phyloP scores from a whole-genome alignment of 1,140 invertebrate species.

The Pomacea maculata region DNA sequence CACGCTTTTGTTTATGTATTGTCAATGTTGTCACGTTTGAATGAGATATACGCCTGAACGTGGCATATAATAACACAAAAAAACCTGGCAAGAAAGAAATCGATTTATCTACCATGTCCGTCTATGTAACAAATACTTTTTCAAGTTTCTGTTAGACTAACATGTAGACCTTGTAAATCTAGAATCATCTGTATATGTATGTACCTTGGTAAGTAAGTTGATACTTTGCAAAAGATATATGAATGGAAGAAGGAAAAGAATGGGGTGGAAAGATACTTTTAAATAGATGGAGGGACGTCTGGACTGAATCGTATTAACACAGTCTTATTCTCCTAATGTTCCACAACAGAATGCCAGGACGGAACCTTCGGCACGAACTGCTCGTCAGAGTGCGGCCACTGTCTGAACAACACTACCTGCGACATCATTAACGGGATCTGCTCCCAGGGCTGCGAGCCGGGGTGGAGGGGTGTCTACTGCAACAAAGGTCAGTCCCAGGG shows the following conservation, averaged over 20 bases:
- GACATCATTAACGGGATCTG: slow-evolving; percentile 49
- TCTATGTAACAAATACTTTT: background rate
- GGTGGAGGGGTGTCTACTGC: slow-evolving; percentile 49
- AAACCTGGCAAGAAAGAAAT: background rate
- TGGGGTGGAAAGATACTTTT: too few species aligned
- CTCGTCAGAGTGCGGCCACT: slow-evolving; percentile 40
- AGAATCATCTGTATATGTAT: background rate
- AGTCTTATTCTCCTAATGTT: too few species aligned
- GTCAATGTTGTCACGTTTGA: background rate
- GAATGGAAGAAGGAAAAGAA: too few species aligned
- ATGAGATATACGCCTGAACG: too few species aligned
- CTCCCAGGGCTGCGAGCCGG: slow-evolving; percentile 46
- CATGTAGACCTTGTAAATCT: background rate
- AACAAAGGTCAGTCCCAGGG: slow-evolving; percentile 37
- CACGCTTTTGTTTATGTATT: background rate
- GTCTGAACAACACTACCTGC: slow-evolving; percentile 41
- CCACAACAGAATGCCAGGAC: slow-evolving; percentile 34
- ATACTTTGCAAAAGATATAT: background rate
- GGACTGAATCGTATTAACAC: too few species aligned
- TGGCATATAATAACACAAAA: too few species aligned
- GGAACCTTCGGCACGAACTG: slow-evolving; percentile 43
- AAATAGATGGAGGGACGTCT: too few species aligned
- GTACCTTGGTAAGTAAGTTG: background rate
- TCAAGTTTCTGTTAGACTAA: too few species aligned
- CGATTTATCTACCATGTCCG: background rate